Conservation (phyloP, 2,888 invertebrate species). For the Shargacucullia verbasci region DNA sequence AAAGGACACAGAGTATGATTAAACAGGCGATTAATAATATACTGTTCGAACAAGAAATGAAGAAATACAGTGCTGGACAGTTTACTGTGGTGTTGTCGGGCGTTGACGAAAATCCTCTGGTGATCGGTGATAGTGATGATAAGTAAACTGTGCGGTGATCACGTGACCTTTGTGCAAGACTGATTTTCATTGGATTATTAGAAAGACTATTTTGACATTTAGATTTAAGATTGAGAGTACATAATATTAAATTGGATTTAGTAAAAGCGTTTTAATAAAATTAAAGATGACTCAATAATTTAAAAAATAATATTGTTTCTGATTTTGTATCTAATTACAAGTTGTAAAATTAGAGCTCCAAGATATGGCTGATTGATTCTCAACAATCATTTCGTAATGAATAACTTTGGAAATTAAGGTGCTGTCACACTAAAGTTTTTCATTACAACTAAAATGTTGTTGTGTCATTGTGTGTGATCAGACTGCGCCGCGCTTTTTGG, state of each 20-base stretch:
- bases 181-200: conserved; percentile 12
- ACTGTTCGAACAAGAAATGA: conserved; percentile 84
- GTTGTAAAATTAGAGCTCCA: too few relatives aligned
- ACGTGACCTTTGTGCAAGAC: conserved; percentile 22
- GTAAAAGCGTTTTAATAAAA: neutral
- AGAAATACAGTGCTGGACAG: conserved; percentile 71
- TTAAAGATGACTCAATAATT: too few relatives aligned
- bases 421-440: too few relatives aligned
- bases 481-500: too few relatives aligned
- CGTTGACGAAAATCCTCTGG: conserved; percentile 75
- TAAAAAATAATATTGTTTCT: too few relatives aligned
- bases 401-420: too few relatives aligned
- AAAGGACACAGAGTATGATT: conserved; percentile 81
- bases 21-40: conserved; percentile 85
- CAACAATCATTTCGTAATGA: too few relatives aligned
- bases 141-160: conserved; percentile 30
- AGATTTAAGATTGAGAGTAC: neutral
- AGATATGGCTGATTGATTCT: too few relatives aligned
- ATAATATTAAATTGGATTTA: neutral
- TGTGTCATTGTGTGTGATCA: too few relatives aligned
- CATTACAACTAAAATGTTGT: too few relatives aligned
- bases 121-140: conserved; percentile 62
- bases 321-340: too few relatives aligned
- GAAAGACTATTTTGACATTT: neutral
- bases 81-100: conserved; percentile 69